Percentiles rank a stretch among this genome's conserved stretches.
These are phyloP conservation scores for Calyptommatus sinebrachiatus DNA, from an alignment of 2,113 vertebrate species.

Conservation along the genomic window DNA sequence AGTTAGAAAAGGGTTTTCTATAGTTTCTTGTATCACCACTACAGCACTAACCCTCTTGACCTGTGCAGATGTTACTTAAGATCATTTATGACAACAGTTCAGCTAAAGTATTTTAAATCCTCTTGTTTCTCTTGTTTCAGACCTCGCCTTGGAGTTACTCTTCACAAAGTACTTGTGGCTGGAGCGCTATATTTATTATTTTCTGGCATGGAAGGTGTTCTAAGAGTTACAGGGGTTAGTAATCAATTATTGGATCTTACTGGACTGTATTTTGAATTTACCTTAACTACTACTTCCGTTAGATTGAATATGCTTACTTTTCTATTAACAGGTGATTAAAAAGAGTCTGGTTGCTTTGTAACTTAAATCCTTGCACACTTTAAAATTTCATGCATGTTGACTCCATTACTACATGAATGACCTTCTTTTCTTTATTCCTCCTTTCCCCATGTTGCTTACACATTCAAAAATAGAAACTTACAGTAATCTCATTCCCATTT, in stretches of 20 bases:
- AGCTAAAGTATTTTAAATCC: neutral
- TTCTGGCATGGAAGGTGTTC: constrained; percentile 92
- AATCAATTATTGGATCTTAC: constrained; percentile 6
- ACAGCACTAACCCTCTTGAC: neutral
- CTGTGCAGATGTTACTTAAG: constrained; percentile 1
- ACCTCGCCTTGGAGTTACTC: constrained; percentile 88
- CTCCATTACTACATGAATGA: neutral
- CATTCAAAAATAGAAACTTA: neutral
- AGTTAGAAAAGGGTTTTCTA: neutral
- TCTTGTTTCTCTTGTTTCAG: constrained; percentile 56
- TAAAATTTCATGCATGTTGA: neutral
- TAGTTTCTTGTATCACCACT: neutral
- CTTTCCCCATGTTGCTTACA: too few relatives aligned
- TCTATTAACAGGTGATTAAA: neutral
- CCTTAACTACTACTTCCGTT: neutral
- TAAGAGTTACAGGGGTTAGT: constrained; percentile 93
- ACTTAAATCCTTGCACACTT: neutral
- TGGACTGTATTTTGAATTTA: neutral
- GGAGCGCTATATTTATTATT: constrained; percentile 91
- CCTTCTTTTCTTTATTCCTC: neutral
- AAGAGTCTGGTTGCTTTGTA: neutral
- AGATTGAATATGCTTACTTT: neutral
- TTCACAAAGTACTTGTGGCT: constrained; percentile 88
- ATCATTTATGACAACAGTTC: neutral
- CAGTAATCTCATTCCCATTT: neutral